phyloP scores from a whole-genome alignment of 2,888 invertebrate genomes.

The Orthosia incerta region DNA sequence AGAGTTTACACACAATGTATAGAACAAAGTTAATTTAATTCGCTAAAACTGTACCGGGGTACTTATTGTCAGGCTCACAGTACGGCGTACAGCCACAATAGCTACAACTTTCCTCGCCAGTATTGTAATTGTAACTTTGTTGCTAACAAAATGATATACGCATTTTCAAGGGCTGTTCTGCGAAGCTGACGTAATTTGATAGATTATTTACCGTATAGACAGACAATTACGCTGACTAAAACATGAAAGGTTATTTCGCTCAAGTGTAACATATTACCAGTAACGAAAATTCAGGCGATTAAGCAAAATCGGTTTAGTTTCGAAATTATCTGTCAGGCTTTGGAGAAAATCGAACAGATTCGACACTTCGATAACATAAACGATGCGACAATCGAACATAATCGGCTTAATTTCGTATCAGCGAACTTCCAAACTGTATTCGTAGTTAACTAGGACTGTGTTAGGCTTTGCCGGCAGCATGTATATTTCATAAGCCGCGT shows the following conservation, averaged over 20 bases:
- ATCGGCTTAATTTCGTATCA: slow-evolving; percentile 47
- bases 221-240: not conserved
- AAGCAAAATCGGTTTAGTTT: slow-evolving; percentile 11
- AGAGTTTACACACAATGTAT: slow-evolving; percentile 9
- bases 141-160: slow-evolving; percentile 21
- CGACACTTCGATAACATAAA: slow-evolving; percentile 20
- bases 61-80: slow-evolving; percentile 30
- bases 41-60: slow-evolving; percentile 21
- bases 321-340: not conserved
- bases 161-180: slow-evolving; percentile 4
- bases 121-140: slow-evolving; percentile 40
- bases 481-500: slow-evolving; percentile 58
- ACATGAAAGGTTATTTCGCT: not conserved
- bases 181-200: slow-evolving; percentile 10
- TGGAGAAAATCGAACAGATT: slow-evolving; percentile 1
- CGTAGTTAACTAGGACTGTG: slow-evolving; percentile 18
- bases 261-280: not conserved
- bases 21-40: slow-evolving; percentile 45
- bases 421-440: slow-evolving; percentile 29
- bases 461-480: slow-evolving; percentile 25
- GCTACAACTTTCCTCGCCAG: slow-evolving; percentile 24
- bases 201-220: slow-evolving; percentile 12
- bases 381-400: slow-evolving; percentile 17
- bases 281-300: not conserved
- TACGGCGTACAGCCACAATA: slow-evolving; percentile 1